A percentile compares a stretch with the other conserved stretches of the same genome.
These are phyloP conservation scores for Mirza zaza DNA, from an alignment of 2,113 vertebrate species.

Conservation along the genomic window DNA sequence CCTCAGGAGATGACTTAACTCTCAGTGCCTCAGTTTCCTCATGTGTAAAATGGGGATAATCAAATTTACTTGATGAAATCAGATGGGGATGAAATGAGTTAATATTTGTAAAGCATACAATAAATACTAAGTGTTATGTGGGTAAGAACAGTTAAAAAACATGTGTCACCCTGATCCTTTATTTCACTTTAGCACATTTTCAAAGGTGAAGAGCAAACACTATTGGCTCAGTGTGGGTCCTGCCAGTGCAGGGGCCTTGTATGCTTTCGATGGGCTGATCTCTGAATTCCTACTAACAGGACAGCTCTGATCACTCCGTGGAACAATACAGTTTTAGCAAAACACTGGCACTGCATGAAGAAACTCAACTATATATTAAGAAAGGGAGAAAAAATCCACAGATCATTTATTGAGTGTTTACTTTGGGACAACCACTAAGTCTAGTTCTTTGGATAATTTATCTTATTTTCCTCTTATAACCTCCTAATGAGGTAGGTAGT, in stretches of 20 bases:
- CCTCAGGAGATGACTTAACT: not conserved
- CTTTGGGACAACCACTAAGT: not conserved
- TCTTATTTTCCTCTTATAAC: not conserved
- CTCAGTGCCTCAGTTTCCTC: not conserved
- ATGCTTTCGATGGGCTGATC: not conserved
- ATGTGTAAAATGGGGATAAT: not conserved
- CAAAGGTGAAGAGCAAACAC: not conserved
- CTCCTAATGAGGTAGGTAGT: not conserved
- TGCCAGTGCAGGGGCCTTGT: not conserved
- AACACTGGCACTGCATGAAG: not conserved
- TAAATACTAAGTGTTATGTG: not conserved
- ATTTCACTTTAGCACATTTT: not conserved
- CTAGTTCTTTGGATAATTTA: not conserved
- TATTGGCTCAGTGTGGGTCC: not conserved
- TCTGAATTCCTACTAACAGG: not conserved
- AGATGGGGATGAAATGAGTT: not conserved
- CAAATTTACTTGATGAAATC: not conserved
- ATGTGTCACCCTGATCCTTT: not conserved
- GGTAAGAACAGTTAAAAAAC: not conserved
- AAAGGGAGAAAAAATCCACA: not conserved
- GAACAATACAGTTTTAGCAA: not conserved
- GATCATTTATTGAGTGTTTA: not conserved
- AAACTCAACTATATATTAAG: not conserved
- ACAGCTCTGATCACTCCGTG: not conserved
- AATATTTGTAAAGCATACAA: not conserved